phyloP scores from a whole-genome alignment of 1,140 invertebrate genomes.

The Holcopasites calliopsidis region DNA sequence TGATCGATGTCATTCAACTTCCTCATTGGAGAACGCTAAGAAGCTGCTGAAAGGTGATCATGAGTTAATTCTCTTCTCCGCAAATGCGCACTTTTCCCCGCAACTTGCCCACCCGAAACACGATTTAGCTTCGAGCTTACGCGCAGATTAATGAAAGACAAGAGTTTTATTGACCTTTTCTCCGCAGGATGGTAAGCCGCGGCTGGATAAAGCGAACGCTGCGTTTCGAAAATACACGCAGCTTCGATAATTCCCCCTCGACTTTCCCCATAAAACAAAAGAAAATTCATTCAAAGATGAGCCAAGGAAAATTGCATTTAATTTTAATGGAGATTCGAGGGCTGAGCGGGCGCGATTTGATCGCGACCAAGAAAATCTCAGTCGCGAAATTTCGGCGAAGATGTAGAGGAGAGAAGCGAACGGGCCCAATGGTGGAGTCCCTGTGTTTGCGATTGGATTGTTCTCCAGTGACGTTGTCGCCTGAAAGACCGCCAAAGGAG shows the following conservation, averaged over 20 bases:
- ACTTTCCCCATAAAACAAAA: no score
- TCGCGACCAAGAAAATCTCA: no score
- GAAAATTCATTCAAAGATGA: no score
- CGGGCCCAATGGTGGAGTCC: background rate
- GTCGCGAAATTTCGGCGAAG: no score
- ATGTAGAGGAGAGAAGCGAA: background rate
- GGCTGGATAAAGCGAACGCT: background rate
- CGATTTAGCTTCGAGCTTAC: background rate
- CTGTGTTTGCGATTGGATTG: conserved; percentile 30
- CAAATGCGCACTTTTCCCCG: no score
- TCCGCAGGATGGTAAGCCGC: background rate
- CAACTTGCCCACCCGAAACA: background rate
- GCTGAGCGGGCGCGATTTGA: no score
- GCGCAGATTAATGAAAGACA: background rate
- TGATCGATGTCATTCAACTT: no score
- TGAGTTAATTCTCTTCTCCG: no score
- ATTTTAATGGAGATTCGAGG: no score
- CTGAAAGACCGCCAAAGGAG: conserved; percentile 26
- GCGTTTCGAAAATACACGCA: background rate
- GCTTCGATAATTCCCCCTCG: no score
- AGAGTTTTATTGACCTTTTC: background rate
- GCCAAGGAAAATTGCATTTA: no score
- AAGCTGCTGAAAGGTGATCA: background rate
- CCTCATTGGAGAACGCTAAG: background rate
- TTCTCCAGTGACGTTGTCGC: conserved; percentile 36